Conservation (phyloP, 2,888 invertebrate species). For the Pogonocherus hispidulus region DNA sequence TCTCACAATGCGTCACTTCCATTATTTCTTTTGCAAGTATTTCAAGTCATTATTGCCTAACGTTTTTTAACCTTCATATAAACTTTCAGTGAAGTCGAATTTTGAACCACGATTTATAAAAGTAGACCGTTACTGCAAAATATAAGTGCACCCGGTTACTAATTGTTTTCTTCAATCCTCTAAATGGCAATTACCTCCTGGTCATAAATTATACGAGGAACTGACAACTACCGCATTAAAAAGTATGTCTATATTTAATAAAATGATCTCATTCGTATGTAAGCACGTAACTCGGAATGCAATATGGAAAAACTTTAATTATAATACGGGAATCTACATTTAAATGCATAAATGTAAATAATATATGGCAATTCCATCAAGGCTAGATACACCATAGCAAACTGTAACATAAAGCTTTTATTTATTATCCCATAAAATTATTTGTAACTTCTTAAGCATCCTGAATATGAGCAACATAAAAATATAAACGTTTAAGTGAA, state of each 20-base stretch:
- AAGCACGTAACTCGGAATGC: neutral
- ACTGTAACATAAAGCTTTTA: conserved; percentile 43
- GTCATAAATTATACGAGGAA: neutral
- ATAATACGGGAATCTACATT: conserved; percentile 23
- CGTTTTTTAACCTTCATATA: neutral
- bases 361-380: conserved; percentile 37
- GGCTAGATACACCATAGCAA: conserved; percentile 41
- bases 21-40: neutral
- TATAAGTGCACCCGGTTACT: neutral
- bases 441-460: conserved; percentile 38
- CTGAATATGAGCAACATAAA: conserved; percentile 43
- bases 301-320: conserved; percentile 12
- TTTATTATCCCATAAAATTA: conserved; percentile 44
- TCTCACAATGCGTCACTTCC: too few relatives aligned
- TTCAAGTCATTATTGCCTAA: neutral
- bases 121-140: neutral
- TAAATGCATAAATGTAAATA: conserved; percentile 28
- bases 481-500: conserved; percentile 40
- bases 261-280: conserved; percentile 18
- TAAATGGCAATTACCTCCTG: neutral
- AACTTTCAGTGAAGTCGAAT: neutral
- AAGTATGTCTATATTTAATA: neutral
- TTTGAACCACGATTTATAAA: neutral
- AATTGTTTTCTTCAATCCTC: neutral
- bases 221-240: conserved; percentile 6